These are phyloP conservation scores for Pteria penguin DNA, from an alignment of 2,888 invertebrate genomes.

Conservation along the genomic window DNA sequence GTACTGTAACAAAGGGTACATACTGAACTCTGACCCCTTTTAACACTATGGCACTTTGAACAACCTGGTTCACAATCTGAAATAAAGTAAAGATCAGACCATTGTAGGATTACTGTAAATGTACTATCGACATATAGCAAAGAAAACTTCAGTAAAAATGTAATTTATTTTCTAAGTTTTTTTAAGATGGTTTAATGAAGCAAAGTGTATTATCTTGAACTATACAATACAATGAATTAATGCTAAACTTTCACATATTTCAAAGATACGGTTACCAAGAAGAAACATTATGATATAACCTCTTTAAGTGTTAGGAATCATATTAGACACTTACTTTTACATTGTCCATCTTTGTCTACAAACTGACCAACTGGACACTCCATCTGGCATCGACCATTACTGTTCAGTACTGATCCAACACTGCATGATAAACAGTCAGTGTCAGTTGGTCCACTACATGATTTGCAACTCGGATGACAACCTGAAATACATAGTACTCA, in stretches of 20 bases:
- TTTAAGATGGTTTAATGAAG: too few species aligned
- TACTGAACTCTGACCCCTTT: slow-evolving; percentile 43
- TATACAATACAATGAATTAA: too few species aligned
- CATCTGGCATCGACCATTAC: slow-evolving; percentile 64
- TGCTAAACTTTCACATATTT: too few species aligned
- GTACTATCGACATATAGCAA: too few species aligned
- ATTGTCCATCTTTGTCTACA: slow-evolving; percentile 51
- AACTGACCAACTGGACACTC: slow-evolving; percentile 64
- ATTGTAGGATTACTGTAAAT: too few species aligned
- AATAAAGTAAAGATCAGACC: slow-evolving; percentile 8
- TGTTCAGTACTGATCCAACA: slow-evolving; percentile 50
- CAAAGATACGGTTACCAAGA: too few species aligned
- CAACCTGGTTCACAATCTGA: slow-evolving; percentile 65
- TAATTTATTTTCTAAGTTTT: too few species aligned
- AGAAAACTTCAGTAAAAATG: too few species aligned
- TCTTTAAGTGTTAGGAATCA: too few species aligned
- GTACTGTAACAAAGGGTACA: slow-evolving; percentile 58
- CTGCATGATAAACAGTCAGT: slow-evolving; percentile 61
- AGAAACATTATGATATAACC: too few species aligned
- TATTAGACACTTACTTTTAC: slow-evolving; percentile 56
- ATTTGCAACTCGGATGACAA: slow-evolving; percentile 63
- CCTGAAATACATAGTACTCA: slow-evolving; percentile 54
- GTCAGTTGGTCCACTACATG: slow-evolving; percentile 61
- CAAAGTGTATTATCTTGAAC: too few species aligned
- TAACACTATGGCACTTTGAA: slow-evolving; percentile 53